Base-by-base conservation (phyloP, 1,140 invertebrate species). In the Bathynomus jamesi region DNA sequence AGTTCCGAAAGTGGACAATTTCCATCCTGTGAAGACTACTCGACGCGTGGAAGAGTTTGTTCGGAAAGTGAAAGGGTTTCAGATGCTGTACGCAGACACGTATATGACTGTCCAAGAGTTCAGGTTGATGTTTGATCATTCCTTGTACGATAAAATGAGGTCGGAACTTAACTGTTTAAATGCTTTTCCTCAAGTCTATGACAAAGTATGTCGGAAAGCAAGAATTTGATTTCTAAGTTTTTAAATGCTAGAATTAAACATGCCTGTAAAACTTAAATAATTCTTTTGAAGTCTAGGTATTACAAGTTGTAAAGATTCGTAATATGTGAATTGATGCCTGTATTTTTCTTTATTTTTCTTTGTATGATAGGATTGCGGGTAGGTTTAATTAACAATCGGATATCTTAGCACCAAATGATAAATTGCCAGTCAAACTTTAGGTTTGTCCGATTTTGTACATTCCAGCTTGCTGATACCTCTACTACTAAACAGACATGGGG, bases 31-130 rank as follows among this genome's bases (percentile, higher is more conserved):
- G 21, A 79, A 86, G 63, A 88, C 87, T n/a, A 91, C 89, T 0
- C 84, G 89, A 74, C 83, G 82, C 67, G 81, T 93, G 13, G 92
- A 94, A 82, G 83, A 84, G 62, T 91, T 89, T 82, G 89, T 92
- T 13, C 82, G 83, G 10, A 82, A 87, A 66, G 83, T 86, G 21
- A 82, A 88, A 70, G 91, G 91, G 87, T 92, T 90, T 81, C 91
- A 94, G 84, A 94, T 94, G 91, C 81, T 94, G 64, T 93, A 93
- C 81, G 90, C 90, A 0, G 91, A 94, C 78, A 91, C 90, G 0
- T 92, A 89, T 80, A 87, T 89, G 72, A 91, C 88, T 0, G 81
- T 81, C 31, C 86, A 89, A 29, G 91, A 94, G 81, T 94, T 93
- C 79, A 81, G 89, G n/a, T 76, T 84, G 65, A 94, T 94, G 91